Base-by-base conservation (phyloP, 2,888 invertebrate genomes). In the Archips xylosteana region DNA sequence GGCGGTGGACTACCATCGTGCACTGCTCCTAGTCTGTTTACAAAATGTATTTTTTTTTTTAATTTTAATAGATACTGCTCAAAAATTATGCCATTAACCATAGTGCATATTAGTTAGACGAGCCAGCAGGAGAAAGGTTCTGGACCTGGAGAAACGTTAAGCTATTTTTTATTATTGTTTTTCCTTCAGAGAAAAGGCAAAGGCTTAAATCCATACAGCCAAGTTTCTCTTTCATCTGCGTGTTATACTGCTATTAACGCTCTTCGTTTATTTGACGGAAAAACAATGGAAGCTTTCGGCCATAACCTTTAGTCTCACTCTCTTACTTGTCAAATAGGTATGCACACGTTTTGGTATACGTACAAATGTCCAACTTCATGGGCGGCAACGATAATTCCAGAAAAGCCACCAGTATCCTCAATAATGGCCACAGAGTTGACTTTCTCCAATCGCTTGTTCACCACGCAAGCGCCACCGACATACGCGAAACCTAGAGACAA, bases 341-440 rank as follows among this genome's bases (percentile, higher is more conserved):
- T 39, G 39, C 12, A 12, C 45, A 12, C 12, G n/a, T 49, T 57
- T 32, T 32, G 4, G 3, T 32, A 57, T 57, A 96, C 98, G 97
- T 96, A 98, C 98, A 99, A 96, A 95, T 99, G 98, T 82, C 98
- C 98, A 81, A 98, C 98, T 97, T 99, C 98, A 89, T 99, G 98
- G 78, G 98, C 98, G 75, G 98, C 98, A 2, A 99, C 98, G 85
- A 99, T 99, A 87, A 99, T 98, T 77, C 98, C 98, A 82, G 98
- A 98, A 95, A 98, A 99, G 79, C 98, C 98, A 79, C 98, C 98
- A 51, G 98, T 98, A 88, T 99, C 98, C 92, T 99, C 98, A 87
- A 99, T 98, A 85, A 99, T 99, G 83, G 98, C 98, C 75, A 98
- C 98, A 74, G 98, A 98, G 95, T 99, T 99, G 80, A 98, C 98